phyloP scores from a whole-genome alignment of 2,113 vertebrate species.

The Lagopus muta region DNA sequence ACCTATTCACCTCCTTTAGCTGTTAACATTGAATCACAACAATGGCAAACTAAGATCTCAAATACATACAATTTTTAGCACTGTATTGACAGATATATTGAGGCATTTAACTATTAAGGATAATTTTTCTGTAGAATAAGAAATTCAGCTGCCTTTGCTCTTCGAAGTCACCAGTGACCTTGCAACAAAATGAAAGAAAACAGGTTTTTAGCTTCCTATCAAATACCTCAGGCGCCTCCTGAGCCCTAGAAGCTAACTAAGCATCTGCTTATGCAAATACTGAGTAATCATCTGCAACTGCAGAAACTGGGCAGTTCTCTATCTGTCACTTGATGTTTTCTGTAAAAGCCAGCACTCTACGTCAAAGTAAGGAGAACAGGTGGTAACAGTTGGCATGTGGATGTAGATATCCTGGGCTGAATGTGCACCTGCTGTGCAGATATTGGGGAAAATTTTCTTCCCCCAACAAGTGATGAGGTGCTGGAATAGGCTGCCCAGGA shows the following conservation, averaged over 20 bases:
- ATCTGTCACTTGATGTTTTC: background rate
- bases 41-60: background rate
- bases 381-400: background rate
- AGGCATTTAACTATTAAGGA: background rate
- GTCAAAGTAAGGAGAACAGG: background rate
- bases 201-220: background rate
- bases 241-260: background rate
- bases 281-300: background rate
- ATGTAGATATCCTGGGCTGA: background rate
- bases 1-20: background rate
- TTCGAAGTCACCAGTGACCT: background rate
- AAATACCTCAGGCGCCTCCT: background rate
- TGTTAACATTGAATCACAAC: background rate
- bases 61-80: background rate
- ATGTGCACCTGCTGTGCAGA: background rate
- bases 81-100: background rate
- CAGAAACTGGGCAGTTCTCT: accelerated
- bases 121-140: background rate
- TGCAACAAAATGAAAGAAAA: background rate
- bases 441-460: too few relatives aligned
- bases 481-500: too few relatives aligned
- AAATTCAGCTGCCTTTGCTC: background rate
- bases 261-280: background rate
- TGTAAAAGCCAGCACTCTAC: background rate
- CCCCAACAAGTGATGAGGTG: too few relatives aligned